Evolutionary conservation across 2,113 vertebrate species (phyloP).

Genomic region (Ciconia boyciana): DNA sequence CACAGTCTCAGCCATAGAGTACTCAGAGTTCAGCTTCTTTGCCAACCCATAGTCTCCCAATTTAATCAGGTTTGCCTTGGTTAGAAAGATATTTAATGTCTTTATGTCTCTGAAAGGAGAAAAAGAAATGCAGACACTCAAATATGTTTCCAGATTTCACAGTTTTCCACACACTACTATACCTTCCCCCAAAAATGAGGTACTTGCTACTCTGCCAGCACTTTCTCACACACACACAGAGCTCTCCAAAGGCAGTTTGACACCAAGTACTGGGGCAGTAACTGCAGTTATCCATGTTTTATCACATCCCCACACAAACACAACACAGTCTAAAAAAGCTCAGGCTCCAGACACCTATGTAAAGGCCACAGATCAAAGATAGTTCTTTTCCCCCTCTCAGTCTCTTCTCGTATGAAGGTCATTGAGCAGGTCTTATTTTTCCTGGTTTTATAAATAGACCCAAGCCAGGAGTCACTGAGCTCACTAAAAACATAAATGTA

Average conservation of each 20-base stretch:
- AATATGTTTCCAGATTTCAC: neutral
- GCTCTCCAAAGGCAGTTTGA: neutral
- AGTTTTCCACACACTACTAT: neutral
- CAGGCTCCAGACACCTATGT: neutral
- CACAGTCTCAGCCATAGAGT: constrained; percentile 97
- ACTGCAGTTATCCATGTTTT: neutral
- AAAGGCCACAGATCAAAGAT: constrained; percentile 12
- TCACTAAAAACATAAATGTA: neutral
- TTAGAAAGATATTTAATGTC: constrained; percentile 98
- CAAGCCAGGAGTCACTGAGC: neutral
- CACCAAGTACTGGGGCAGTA: neutral
- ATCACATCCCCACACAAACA: neutral
- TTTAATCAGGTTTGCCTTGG: constrained; percentile 97
- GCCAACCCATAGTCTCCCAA: constrained; percentile 96
- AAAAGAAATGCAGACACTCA: neutral
- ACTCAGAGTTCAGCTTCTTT: constrained; percentile 94
- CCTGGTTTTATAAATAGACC: constrained; percentile 31
- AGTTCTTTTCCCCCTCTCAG: neutral
- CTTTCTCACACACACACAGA: neutral
- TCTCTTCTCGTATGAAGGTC: neutral
- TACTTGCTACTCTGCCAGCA: neutral
- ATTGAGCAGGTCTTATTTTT: constrained; percentile 11
- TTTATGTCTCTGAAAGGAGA: constrained; percentile 90
- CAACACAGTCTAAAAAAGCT: neutral
- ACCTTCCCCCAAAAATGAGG: neutral